phyloP scores from a whole-genome alignment of 2,113 vertebrate genomes.

The Corythornis cristatus region DNA sequence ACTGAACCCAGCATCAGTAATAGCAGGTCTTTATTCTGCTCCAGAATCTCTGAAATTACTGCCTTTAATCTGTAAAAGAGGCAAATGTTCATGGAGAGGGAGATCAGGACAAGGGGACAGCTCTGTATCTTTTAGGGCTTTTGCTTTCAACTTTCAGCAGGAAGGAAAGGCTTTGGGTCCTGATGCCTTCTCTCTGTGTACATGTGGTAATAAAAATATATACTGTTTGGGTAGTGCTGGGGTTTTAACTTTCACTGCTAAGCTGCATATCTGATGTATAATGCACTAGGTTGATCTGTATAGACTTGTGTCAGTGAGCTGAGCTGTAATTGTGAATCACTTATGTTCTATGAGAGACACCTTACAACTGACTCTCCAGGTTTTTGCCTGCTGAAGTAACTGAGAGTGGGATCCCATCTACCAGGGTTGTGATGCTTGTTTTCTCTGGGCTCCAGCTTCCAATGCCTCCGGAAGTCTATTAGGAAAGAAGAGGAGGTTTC shows the following conservation, averaged over 20 bases:
- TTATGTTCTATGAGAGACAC: background rate
- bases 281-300: background rate
- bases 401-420: too few species aligned
- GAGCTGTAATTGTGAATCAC: background rate
- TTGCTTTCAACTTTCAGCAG: background rate
- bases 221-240: background rate
- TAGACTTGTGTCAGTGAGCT: background rate
- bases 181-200: background rate
- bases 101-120: background rate
- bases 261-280: background rate
- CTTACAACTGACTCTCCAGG: background rate
- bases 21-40: background rate
- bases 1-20: background rate
- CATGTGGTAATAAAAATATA: background rate
- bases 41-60: background rate
- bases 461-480: background rate
- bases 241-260: background rate
- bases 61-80: background rate
- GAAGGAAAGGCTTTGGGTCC: background rate
- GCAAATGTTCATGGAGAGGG: fast-evolving
- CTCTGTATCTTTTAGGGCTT: background rate
- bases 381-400: background rate
- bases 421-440: background rate
- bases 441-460: background rate
- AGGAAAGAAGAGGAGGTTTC: background rate